phyloP scores from a whole-genome alignment of 2,797 vertebrate species.

The Tadarida brasiliensis region DNA sequence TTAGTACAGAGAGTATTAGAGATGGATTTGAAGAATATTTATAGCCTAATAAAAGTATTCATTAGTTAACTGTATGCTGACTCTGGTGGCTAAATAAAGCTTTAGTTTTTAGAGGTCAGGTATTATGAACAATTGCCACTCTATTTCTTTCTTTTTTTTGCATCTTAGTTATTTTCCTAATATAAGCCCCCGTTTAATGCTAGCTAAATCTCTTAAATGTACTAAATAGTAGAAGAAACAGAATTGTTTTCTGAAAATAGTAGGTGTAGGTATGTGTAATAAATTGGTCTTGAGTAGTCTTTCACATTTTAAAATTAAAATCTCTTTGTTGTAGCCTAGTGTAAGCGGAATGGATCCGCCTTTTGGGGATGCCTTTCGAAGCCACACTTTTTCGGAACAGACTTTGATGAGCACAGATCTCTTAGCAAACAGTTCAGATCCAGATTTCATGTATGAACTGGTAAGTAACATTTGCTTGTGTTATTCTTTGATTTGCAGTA shows the following conservation, averaged over 20 bases:
- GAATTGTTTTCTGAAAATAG: constrained; percentile 59
- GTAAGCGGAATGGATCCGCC: constrained; percentile 99
- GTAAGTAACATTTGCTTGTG: constrained; percentile 89
- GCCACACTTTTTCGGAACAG: constrained; percentile 98
- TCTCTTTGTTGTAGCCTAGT: constrained; percentile 92
- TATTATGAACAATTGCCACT: not conserved
- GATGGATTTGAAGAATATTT: constrained; percentile 36
- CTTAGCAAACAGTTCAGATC: constrained; percentile 97
- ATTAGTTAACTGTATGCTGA: not conserved
- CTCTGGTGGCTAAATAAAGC: constrained; percentile 24
- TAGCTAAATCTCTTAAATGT: constrained; percentile 56
- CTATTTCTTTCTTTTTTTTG: not conserved
- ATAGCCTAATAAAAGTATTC: constrained; percentile 46
- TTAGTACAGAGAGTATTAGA: constrained; percentile 35
- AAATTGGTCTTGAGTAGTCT: not conserved
- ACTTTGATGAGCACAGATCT: constrained; percentile 99
- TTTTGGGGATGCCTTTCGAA: constrained; percentile 99
- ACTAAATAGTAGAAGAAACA: constrained; percentile 11
- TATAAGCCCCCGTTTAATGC: constrained; percentile 29
- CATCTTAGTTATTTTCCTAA: constrained; percentile 47
- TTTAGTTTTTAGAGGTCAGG: constrained; percentile 47
- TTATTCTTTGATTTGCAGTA: constrained; percentile 62
- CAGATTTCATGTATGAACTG: constrained; percentile 99
- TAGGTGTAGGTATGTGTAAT: not conserved
- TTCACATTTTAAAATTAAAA: constrained; percentile 64